Conservation (phyloP, 1,140 invertebrate species). For the Chrysoperla carnea region DNA sequence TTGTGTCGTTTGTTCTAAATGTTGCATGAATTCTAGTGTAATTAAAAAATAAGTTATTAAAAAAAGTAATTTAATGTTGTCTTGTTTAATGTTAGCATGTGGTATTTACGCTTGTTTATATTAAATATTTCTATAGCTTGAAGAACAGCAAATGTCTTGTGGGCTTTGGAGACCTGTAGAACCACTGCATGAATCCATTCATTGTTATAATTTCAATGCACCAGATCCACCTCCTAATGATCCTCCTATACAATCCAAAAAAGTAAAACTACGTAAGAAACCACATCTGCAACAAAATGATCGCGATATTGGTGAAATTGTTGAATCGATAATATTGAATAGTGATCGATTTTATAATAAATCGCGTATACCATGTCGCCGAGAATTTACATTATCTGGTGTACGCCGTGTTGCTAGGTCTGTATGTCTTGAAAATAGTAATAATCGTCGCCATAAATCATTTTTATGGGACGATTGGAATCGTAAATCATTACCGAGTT, state of each 20-base stretch:
- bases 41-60: too few species aligned
- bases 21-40: too few species aligned
- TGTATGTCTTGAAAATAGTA: constrained; percentile 7
- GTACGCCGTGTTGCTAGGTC: constrained; percentile 12
- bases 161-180: constrained; percentile 3
- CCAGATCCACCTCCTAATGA: background rate
- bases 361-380: constrained; percentile 16
- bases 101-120: background rate
- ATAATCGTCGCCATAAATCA: constrained; percentile 10
- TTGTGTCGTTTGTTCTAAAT: too few species aligned
- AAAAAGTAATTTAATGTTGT: background rate
- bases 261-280: background rate
- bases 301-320: constrained; percentile 9
- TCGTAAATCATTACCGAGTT: background rate
- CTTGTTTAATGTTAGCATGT: background rate
- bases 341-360: constrained; percentile 21
- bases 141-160: constrained; percentile 2
- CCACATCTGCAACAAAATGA: background rate
- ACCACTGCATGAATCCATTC: constrained; percentile 4
- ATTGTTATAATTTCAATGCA: background rate
- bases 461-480: constrained; percentile 16
- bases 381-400: constrained; percentile 19
- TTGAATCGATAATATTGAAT: constrained; percentile 19
- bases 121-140: background rate
- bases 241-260: background rate